phyloP scores from a whole-genome alignment of 1,140 invertebrate genomes.

The Eurosta solidaginis region DNA sequence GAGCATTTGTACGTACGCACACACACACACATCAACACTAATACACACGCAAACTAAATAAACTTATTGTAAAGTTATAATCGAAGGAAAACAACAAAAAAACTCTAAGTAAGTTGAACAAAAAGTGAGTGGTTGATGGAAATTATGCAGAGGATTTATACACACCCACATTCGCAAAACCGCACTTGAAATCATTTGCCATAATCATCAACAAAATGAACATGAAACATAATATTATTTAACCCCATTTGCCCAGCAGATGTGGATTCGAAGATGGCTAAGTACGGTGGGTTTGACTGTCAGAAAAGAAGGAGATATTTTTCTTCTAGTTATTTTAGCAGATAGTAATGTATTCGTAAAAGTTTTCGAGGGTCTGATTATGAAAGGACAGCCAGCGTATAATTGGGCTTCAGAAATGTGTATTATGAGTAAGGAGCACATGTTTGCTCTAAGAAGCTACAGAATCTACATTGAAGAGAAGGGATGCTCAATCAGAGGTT shows the following conservation, averaged over 20 bases:
- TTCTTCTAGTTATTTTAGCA: no score
- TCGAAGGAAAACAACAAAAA: not conserved
- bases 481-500: no score
- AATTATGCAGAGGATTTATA: not conserved
- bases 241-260: not conserved
- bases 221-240: constrained; percentile 13
- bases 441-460: no score
- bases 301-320: not conserved
- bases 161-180: not conserved
- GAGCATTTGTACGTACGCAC: not conserved
- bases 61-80: constrained; percentile 7
- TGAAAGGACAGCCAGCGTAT: no score
- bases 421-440: no score
- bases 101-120: not conserved
- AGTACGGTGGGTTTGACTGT: not conserved
- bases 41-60: not conserved
- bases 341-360: no score
- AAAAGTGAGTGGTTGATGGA: not conserved
- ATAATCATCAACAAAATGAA: constrained; percentile 12
- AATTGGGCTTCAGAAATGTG: no score
- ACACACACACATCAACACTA: not conserved
- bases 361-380: no score
- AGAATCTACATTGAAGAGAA: no score
- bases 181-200: not conserved
- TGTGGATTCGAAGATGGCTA: not conserved